These are phyloP conservation scores for Sebastiscus tertius DNA, from an alignment of 2,797 vertebrate species.

Conservation along the genomic window DNA sequence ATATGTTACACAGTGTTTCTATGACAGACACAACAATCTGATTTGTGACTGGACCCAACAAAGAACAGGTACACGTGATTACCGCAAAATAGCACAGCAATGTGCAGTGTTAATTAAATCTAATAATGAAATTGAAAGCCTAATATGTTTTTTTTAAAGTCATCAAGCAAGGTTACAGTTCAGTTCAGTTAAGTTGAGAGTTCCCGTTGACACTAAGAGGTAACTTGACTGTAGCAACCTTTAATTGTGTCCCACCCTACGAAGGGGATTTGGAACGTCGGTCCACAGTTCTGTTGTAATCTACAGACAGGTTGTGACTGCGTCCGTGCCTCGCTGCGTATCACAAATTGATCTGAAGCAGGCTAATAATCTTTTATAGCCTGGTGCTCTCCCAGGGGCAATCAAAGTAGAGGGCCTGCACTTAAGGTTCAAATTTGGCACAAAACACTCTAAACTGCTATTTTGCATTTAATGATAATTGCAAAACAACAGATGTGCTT, in stretches of 20 bases:
- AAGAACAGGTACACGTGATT: conserved; percentile 70
- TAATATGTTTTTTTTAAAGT: neutral
- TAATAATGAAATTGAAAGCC: neutral
- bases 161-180: neutral
- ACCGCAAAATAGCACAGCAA: conserved; percentile 42
- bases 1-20: conserved; percentile 85
- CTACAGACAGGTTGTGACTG: conserved; percentile 21
- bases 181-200: neutral
- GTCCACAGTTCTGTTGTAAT: conserved; percentile 53
- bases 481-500: conserved; percentile 27
- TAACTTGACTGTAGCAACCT: conserved; percentile 12
- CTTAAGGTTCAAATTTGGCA: conserved; percentile 37
- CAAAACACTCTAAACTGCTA: conserved; percentile 22
- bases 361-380: conserved; percentile 64
- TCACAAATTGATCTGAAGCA: conserved; percentile 57
- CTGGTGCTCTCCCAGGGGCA: conserved; percentile 26
- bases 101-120: neutral
- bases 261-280: neutral
- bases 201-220: conserved; percentile 8
- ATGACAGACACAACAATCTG: conserved; percentile 72
- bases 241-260: conserved; percentile 14
- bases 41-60: conserved; percentile 85
- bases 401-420: conserved; percentile 29
- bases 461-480: conserved; percentile 43
- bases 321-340: conserved; percentile 5